These are phyloP conservation scores for Trichosurus vulpecula DNA, from an alignment of 2,797 vertebrate genomes.

Conservation along the genomic window DNA sequence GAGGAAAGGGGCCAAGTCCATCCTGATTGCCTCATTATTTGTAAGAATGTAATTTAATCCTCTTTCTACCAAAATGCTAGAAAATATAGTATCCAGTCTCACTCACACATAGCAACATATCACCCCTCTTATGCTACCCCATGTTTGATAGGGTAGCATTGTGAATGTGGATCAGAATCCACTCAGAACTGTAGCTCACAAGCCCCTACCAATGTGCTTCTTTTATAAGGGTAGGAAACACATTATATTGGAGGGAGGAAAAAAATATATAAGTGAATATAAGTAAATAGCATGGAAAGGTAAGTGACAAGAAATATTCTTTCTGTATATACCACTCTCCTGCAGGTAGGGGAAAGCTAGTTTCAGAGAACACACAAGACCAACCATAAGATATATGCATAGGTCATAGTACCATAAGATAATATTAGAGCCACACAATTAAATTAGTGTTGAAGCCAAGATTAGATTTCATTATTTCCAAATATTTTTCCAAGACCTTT, in stretches of 20 bases:
- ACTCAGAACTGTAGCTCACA: neutral
- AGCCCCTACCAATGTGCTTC: neutral
- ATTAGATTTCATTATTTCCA: neutral
- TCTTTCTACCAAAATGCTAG: neutral
- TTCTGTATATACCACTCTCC: neutral
- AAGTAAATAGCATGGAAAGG: neutral
- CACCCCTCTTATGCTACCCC: neutral
- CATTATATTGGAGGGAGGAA: neutral
- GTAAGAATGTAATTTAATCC: neutral
- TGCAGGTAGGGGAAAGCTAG: neutral
- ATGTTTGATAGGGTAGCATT: neutral
- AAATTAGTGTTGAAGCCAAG: neutral
- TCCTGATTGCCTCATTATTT: neutral
- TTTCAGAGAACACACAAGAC: neutral
- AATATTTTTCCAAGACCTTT: neutral
- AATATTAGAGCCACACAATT: neutral
- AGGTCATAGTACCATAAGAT: neutral
- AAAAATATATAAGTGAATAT: neutral
- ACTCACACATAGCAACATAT: neutral
- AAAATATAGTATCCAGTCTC: neutral
- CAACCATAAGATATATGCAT: neutral
- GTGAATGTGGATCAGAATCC: neutral
- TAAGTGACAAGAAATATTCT: neutral
- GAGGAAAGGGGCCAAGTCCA: neutral
- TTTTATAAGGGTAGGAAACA: neutral